Evolutionary conservation across 1,140 invertebrate genomes (phyloP).

Genomic region (Conus betulinus): DNA sequence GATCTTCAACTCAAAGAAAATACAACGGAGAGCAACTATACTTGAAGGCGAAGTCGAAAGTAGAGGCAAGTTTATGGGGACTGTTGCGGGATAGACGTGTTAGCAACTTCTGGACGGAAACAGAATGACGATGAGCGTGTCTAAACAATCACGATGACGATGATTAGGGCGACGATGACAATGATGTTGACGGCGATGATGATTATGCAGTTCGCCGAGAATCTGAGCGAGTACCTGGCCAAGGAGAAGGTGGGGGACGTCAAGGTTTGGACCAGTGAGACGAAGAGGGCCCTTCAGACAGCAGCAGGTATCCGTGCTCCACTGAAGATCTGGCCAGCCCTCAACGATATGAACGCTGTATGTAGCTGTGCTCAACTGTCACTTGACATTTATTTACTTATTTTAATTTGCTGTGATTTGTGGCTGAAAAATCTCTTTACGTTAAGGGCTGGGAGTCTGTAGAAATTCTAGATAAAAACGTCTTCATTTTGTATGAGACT

Average conservation of each 20-base stretch:
- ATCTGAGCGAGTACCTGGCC: background rate
- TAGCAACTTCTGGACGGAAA: too few species aligned
- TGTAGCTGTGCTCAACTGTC: background rate
- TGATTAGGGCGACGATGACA: background rate
- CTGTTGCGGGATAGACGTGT: too few species aligned
- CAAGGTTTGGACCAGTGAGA: background rate
- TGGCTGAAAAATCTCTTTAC: too few species aligned
- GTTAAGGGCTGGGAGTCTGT: too few species aligned
- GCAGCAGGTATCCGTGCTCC: background rate
- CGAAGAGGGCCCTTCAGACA: background rate
- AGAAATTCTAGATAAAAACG: too few species aligned
- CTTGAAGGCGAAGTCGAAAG: too few species aligned
- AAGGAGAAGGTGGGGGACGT: background rate
- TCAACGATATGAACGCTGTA: background rate
- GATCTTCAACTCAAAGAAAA: too few species aligned
- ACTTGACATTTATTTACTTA: too few species aligned
- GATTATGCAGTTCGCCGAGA: background rate
- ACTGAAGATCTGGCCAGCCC: background rate
- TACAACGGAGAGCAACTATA: too few species aligned
- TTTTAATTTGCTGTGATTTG: too few species aligned
- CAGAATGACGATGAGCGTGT: background rate
- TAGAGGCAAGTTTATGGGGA: too few species aligned
- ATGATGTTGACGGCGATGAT: background rate
- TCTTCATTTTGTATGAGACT: too few species aligned
- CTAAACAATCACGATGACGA: background rate